Percentiles rank a stretch among this genome's conserved stretches.
Conservation (phyloP, 2,888 invertebrate genomes). For the Drosophila maculinotata region DNA sequence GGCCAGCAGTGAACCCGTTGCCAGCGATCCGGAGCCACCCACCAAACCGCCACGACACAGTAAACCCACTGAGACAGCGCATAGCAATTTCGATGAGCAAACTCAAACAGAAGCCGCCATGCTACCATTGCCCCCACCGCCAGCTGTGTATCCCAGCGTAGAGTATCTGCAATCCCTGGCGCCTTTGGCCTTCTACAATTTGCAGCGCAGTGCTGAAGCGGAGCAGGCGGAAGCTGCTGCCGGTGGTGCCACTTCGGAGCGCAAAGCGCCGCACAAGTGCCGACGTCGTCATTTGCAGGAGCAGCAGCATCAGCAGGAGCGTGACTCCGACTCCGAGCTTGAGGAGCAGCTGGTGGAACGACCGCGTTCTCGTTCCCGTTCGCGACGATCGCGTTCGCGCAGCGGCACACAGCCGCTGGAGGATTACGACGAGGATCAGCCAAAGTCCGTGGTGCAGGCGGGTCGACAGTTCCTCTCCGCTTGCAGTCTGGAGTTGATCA, state of each 20-base stretch:
- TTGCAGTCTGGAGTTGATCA: slow-evolving; percentile 88
- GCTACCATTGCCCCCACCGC: slow-evolving; percentile 86
- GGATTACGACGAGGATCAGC: slow-evolving; percentile 85
- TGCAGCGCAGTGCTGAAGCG: slow-evolving; percentile 83
- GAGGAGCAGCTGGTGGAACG: slow-evolving; percentile 86
- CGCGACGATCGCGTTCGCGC: slow-evolving; percentile 82
- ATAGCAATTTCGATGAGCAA: slow-evolving; percentile 76
- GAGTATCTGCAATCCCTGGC: slow-evolving; percentile 87
- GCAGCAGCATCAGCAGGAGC: slow-evolving; percentile 43
- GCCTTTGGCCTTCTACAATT: slow-evolving; percentile 86
- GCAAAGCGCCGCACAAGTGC: slow-evolving; percentile 85
- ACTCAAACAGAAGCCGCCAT: slow-evolving; percentile 83
- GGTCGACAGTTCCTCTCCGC: slow-evolving; percentile 90
- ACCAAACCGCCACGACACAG: slow-evolving; percentile 77
- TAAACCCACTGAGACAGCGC: slow-evolving; percentile 53
- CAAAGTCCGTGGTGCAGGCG: slow-evolving; percentile 88
- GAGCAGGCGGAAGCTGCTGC: slow-evolving; percentile 73
- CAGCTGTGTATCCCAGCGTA: slow-evolving; percentile 85
- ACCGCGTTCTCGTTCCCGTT: slow-evolving; percentile 85
- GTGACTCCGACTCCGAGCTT: slow-evolving; percentile 75
- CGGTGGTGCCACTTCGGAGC: slow-evolving; percentile 48
- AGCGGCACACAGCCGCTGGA: slow-evolving; percentile 84
- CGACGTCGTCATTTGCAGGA: slow-evolving; percentile 86
- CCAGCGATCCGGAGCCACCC: slow-evolving; percentile 68
- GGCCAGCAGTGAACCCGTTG: slow-evolving; percentile 71